Conservation (phyloP, 2,797 vertebrate genomes). For the Oreortyx pictus region DNA sequence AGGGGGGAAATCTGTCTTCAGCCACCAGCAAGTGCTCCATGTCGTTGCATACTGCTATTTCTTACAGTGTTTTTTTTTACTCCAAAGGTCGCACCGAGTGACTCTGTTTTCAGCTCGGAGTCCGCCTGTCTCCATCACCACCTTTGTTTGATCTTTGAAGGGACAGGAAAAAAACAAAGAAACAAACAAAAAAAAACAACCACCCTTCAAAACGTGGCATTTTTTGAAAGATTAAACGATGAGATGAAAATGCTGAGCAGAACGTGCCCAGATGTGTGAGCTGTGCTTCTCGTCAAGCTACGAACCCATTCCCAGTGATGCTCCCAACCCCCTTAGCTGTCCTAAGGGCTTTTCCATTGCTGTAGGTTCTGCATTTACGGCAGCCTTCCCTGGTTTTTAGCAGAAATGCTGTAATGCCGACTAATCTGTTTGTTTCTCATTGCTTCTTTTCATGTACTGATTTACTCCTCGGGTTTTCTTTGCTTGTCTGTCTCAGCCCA, state of each 20-base stretch:
- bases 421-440: background rate
- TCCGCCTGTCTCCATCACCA: background rate
- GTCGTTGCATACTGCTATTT: background rate
- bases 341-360: background rate
- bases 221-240: background rate
- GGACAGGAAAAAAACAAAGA: rapidly evolving
- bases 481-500: background rate
- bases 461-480: background rate
- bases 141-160: background rate
- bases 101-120: background rate
- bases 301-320: background rate
- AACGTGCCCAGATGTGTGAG: background rate
- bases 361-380: background rate
- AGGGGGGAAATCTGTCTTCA: background rate
- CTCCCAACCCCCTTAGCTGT: background rate
- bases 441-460: background rate
- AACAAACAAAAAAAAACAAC: background rate
- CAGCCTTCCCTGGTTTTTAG: background rate
- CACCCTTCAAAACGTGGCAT: background rate
- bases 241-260: background rate
- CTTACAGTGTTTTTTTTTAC: background rate
- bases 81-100: background rate
- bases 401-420: background rate
- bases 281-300: rapidly evolving
- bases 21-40: background rate